phyloP scores from a whole-genome alignment of 2,888 invertebrate genomes.

The Morpho deidamia region DNA sequence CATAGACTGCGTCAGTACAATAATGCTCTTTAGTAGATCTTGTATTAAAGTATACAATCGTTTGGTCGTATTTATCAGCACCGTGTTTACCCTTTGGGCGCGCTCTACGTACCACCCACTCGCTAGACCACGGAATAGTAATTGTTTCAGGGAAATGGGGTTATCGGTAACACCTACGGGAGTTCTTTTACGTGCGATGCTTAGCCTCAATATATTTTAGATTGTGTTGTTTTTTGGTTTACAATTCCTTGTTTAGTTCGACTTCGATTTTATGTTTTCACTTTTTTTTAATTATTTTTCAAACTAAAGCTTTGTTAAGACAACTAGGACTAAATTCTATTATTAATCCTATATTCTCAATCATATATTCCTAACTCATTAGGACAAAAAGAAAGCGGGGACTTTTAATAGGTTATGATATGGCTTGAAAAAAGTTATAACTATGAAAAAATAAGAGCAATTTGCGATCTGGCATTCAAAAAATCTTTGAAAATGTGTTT shows the following conservation, averaged over 20 bases:
- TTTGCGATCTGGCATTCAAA: too few species aligned
- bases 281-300: background rate
- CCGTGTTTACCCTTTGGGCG: background rate
- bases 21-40: background rate
- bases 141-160: conserved; percentile 22
- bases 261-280: background rate
- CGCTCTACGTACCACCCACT: background rate
- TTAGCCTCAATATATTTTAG: too few species aligned
- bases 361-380: too few species aligned
- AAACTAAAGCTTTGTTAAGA: too few species aligned
- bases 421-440: too few species aligned
- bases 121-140: background rate
- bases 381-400: too few species aligned
- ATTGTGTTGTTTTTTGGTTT: background rate
- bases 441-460: too few species aligned
- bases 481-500: too few species aligned
- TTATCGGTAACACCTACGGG: conserved; percentile 20
- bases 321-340: too few species aligned
- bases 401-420: too few species aligned
- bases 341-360: too few species aligned
- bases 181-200: background rate
- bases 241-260: background rate
- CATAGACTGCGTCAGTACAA: too few species aligned
- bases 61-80: background rate
- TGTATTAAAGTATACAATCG: background rate